These are phyloP conservation scores for Theristicus caerulescens DNA, from an alignment of 2,113 vertebrate genomes.

Conservation along the genomic window DNA sequence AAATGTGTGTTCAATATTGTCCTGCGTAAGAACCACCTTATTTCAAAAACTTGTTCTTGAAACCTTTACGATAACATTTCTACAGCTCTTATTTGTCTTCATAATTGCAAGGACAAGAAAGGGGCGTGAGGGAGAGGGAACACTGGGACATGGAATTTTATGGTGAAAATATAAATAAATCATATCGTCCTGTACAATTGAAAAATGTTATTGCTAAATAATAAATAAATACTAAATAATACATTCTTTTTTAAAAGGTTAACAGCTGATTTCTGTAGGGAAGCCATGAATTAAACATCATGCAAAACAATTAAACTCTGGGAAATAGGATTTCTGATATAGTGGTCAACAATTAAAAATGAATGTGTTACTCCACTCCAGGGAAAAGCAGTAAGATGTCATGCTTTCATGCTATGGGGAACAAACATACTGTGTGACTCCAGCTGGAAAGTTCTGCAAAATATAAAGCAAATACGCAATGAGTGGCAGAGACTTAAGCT, in stretches of 20 bases:
- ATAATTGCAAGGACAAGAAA: not conserved
- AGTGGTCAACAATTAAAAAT: constrained; percentile 68
- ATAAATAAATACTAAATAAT: constrained; percentile 70
- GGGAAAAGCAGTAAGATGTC: constrained; percentile 38
- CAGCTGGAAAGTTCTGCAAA: constrained; percentile 19
- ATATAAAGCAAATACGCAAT: not conserved
- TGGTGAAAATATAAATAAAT: constrained; percentile 60
- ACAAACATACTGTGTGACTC: not conserved
- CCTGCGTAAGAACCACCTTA: not conserved
- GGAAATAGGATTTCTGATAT: constrained; percentile 53
- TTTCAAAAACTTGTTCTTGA: not conserved
- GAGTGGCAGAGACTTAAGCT: constrained; percentile 11
- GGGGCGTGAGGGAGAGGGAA: not conserved
- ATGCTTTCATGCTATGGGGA: not conserved
- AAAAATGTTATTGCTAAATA: constrained; percentile 59
- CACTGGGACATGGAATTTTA: not conserved
- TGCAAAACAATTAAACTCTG: constrained; percentile 61
- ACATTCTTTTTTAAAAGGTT: not conserved
- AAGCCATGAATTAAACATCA: constrained; percentile 64
- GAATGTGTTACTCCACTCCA: constrained; percentile 33
- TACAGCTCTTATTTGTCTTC: not conserved
- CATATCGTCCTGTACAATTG: constrained; percentile 31
- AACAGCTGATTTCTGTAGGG: constrained; percentile 63
- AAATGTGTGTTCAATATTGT: not conserved
- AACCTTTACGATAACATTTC: not conserved